These are phyloP conservation scores for Takifugu bimaculatus DNA, from an alignment of 2,113 vertebrate genomes.

Conservation along the genomic window DNA sequence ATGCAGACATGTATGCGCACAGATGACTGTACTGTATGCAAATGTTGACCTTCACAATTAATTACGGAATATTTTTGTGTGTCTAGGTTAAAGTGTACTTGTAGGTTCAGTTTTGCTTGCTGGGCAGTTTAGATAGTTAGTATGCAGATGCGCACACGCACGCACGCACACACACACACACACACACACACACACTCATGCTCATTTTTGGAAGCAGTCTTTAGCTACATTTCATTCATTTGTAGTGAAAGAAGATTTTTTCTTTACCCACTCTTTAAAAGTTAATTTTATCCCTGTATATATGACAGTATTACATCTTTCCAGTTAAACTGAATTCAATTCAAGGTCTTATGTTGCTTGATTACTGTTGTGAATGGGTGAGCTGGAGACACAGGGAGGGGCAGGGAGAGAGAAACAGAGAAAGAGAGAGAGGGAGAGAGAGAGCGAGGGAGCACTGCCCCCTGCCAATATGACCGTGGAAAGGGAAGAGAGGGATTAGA, in stretches of 20 bases:
- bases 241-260: background rate
- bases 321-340: conserved; percentile 10
- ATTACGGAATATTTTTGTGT: conserved; percentile 20
- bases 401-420: background rate
- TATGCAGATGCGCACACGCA: background rate
- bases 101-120: conserved; percentile 3
- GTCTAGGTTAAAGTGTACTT: conserved; percentile 19
- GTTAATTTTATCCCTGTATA: no score
- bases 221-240: conserved; percentile 3
- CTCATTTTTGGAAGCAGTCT: background rate
- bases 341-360: background rate
- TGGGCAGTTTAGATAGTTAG: conserved; percentile 7
- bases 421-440: background rate
- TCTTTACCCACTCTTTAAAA: no score
- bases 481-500: conserved; percentile 22
- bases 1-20: background rate
- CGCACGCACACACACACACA: background rate
- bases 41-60: conserved; percentile 64
- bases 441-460: conserved; percentile 13
- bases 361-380: background rate
- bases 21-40: conserved; percentile 46
- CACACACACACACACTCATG: no score
- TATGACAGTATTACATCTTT: background rate
- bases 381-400: background rate
- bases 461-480: background rate